Evolutionary conservation across 2,888 invertebrate genomes (phyloP), one percentile per base, ranked within the genome.

Genomic region (Lypha dubia): DNA sequence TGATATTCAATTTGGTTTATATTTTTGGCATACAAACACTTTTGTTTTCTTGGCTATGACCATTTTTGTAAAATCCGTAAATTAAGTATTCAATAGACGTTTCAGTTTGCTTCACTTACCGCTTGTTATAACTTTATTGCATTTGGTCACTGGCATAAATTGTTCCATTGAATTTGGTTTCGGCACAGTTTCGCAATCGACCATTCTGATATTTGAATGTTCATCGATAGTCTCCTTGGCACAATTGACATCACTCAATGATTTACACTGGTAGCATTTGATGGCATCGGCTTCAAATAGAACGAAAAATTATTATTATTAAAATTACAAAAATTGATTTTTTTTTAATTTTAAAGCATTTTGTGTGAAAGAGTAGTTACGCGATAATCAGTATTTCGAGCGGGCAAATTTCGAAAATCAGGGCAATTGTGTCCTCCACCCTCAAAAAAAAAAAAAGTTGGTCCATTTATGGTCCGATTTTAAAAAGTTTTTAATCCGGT

Each of bases 221-320:
- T 58, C 86, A 79, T 90, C 90, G 58, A 90, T 85, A 41, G 87
- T 88, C 0, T 91, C 91, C 13, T 88, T 88, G 81, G 88, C 88
- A 85, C 92, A 92, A 41, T 88, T 89, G 8, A 87, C 83, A 86
- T 92, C 91, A 63, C 89, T 88, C 3, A 90, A 79, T 5, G 92
- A 92, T 80, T 90, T 89, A 86, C 91, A 91, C 49, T 90, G 90
- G 84, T 91, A 91, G 76, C 91, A 91, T 85, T 88, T 90, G 62
- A 91, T 92, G 75, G 91, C 92, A 38, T 88, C 88, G 13, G 91
- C 91, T 91, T 63, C 0, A 85, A 77, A 58, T 13, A 35, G 8
- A 24, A 49, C 13, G n/a, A n/a, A 56, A 63, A 32, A 17, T 15
- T 24, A 24, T 15, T 51, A n/a, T n/a, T n/a, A n/a, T n/a, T n/a